Conservation (phyloP, 2,888 invertebrate genomes). For the Blomia tropicalis region DNA sequence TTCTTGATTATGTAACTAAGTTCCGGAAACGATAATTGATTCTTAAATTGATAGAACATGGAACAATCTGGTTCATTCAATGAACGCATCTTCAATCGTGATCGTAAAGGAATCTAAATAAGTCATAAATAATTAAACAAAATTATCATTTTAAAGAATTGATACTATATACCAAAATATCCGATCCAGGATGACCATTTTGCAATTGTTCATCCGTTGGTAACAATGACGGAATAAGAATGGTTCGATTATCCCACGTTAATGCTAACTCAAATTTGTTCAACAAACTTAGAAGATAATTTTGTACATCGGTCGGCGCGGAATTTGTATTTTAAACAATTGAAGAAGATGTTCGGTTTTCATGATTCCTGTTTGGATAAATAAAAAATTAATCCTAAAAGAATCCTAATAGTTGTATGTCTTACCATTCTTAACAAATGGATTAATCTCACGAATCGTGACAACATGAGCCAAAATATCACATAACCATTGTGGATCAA, state of each 20-base stretch:
- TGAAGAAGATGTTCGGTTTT: slow-evolving; percentile 75
- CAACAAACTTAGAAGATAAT: slow-evolving; percentile 72
- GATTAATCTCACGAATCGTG: slow-evolving; percentile 89
- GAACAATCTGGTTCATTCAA: not conserved
- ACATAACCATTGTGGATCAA: slow-evolving; percentile 96
- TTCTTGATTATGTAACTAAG: not conserved
- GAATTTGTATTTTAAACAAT: slow-evolving; percentile 75
- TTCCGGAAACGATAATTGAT: slow-evolving; percentile 17
- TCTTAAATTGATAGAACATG: not conserved
- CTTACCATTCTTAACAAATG: slow-evolving; percentile 66
- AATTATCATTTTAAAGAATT: slow-evolving; percentile 9
- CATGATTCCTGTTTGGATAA: slow-evolving; percentile 75
- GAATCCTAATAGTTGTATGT: not conserved
- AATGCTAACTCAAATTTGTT: slow-evolving; percentile 95
- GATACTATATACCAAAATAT: slow-evolving; percentile 34
- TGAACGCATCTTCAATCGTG: slow-evolving; percentile 35
- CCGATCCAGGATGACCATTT: slow-evolving; percentile 33
- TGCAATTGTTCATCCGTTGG: slow-evolving; percentile 43
- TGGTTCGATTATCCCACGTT: slow-evolving; percentile 78
- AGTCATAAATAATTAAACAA: not conserved
- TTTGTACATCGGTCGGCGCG: slow-evolving; percentile 49
- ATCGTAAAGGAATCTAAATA: slow-evolving; percentile 45
- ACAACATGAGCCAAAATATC: slow-evolving; percentile 93
- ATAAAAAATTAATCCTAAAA: slow-evolving; percentile 23
- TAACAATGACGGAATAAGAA: slow-evolving; percentile 73